Evolutionary conservation across 2,797 vertebrate genomes (phyloP), one percentile per base, ranked within the genome.

Genomic region (Alfaro cultratus): DNA sequence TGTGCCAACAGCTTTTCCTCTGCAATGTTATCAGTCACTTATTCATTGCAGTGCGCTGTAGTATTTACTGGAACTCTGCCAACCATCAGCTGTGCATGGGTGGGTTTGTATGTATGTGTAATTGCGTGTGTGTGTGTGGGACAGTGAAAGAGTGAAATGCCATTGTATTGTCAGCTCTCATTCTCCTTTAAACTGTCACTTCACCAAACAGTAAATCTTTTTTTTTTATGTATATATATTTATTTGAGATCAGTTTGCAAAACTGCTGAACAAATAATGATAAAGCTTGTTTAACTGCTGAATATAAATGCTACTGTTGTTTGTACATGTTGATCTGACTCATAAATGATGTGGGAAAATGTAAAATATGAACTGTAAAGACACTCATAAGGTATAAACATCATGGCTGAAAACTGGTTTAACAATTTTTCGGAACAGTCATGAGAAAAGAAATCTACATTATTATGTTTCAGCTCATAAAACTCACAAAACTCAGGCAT

Each of bases 1-100:
- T 2, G 31, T 84, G 88, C 87, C 91, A 88, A 76, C 76, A 36
- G 73, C 84, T 36, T 79, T 86, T 89, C 86, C 85, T 88, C 80
- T 86, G 81, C 83, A 85, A 84, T 76, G 87, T 91, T 93, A 93
- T 95, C 91, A 89, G 83, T 91, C 85, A 80, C 87, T 94, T 86
- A 89, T 83, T 93, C 81, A 91, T 91, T 90, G 89, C 87, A 83
- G 55, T 31, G 46, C 55, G 92, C 77, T 93, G 92, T 93, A 95
- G 94, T 94, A 94, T 95, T 95, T 47, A 84, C 85, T 95, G 95
- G 94, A 93, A 1, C 46, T 0, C 83, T 91, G 93, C 94, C 95
- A 96, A 86, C 82, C 79, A 68, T 73, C 72, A 68, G 53, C 57
- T 85, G 67, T 57, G 45, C 76, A 36, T 75, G 67, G 47, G 73